Evolutionary conservation across 2,113 vertebrate genomes (phyloP).

Genomic region (Mormyrus iriodes): DNA sequence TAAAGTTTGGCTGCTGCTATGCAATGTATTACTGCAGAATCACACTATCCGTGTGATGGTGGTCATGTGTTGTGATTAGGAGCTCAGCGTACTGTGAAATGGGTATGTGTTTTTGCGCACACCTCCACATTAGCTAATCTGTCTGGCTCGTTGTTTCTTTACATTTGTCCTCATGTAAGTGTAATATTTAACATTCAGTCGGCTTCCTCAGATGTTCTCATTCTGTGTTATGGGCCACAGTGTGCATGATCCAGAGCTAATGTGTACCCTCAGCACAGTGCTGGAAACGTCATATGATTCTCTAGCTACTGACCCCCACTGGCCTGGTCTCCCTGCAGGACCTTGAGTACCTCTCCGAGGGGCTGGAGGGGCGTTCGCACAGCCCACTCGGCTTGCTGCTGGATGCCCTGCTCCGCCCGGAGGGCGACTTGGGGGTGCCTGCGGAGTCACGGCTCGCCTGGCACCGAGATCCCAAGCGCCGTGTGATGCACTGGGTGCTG

Average conservation of each 20-base stretch:
- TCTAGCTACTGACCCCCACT: neutral
- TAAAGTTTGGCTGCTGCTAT: neutral
- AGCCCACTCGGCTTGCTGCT: slow-evolving; percentile 68
- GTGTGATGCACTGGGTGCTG: slow-evolving; percentile 66
- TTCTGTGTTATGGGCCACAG: neutral
- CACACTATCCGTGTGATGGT: neutral
- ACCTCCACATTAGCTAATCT: neutral
- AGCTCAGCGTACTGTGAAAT: neutral
- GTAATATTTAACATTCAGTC: neutral
- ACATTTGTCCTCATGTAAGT: neutral
- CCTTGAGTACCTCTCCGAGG: slow-evolving; percentile 69
- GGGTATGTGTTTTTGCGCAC: neutral
- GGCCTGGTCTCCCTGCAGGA: slow-evolving; percentile 45
- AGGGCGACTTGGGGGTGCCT: slow-evolving; percentile 65
- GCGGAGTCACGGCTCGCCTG: slow-evolving; percentile 64
- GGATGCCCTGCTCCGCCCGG: slow-evolving; percentile 66
- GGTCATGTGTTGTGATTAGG: neutral
- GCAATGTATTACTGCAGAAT: neutral
- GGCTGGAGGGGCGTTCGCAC: slow-evolving; percentile 66
- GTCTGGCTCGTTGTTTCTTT: neutral
- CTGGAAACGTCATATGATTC: neutral
- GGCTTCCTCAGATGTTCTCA: neutral
- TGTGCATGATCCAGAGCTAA: neutral
- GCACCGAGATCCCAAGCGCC: slow-evolving; percentile 45
- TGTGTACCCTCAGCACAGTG: neutral